Evolutionary conservation across 2,888 invertebrate genomes (phyloP), one percentile per base, ranked within the genome.

Genomic region (Chorisops tibialis): DNA sequence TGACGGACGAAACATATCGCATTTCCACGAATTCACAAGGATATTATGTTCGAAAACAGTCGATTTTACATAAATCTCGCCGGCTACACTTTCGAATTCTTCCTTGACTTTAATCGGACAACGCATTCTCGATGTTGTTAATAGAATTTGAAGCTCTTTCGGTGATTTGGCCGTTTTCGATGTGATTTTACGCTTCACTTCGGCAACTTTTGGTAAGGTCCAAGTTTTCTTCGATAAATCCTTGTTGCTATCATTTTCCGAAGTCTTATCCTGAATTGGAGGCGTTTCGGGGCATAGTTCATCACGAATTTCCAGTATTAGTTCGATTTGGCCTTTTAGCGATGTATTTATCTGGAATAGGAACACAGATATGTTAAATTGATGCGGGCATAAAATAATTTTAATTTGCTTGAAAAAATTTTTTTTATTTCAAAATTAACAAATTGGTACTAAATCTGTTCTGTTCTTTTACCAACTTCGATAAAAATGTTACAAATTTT

Each of bases 1-100:
- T 3, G 88, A 86, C 4, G 90, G 89, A 14, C 81, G 80, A 75
- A 91, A 91, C 66, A 83, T 81, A 69, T 86, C 85, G 68, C 89
- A 89, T 73, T 89, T 89, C 88, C 90, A 87, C 66, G 81, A 80
- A 61, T 80, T 79, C 24, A 80, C 78, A 38, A 81, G 77, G 54
- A 79, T 83, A 67, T 84, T 86, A 63, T 84, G 84, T 72, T 90
- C 89, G 65, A 87, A 83, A 64, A 89, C 84, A 0, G 87, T 86
- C 63, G 90, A 88, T 78, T 91, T 91, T 65, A 91, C 81, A 73
- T 91, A 91, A 70, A 91, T 81, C 59, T 86, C 86, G 37, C 73
- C 72, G n/a, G 75, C 76, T 7, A 73, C 73, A 39, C 70, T 71
- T 66, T 78, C 78, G 59, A 79, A 70, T 35, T 79, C 77, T 51